phyloP scores from a whole-genome alignment of 1,140 invertebrate genomes.

The Neodiprion pinetum region DNA sequence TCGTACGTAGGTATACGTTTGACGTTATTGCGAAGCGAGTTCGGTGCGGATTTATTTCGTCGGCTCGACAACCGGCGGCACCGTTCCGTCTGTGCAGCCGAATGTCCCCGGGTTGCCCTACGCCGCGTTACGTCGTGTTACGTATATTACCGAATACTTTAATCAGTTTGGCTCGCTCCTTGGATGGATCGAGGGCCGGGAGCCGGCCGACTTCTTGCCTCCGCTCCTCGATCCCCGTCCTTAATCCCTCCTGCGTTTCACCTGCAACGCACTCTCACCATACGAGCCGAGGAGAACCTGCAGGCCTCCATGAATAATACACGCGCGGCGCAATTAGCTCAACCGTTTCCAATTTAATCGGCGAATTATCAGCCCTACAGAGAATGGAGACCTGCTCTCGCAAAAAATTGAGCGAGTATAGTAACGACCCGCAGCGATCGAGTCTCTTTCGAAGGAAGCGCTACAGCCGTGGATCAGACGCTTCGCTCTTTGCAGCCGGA shows the following conservation, averaged over 20 bases:
- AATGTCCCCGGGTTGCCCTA: not conserved
- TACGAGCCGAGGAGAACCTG: not conserved
- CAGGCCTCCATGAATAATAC: conserved; percentile 55
- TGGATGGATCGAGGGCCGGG: not conserved
- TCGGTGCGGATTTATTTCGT: not conserved
- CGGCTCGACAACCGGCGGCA: not conserved
- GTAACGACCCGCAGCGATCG: not conserved
- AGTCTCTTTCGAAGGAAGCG: not conserved
- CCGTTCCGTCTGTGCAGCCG: not conserved
- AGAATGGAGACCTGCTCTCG: conserved; percentile 37
- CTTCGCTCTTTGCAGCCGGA: not conserved
- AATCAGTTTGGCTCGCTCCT: conserved; percentile 5
- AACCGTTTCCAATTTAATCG: conserved; percentile 60
- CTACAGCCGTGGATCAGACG: not conserved
- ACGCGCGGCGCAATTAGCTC: conserved; percentile 57
- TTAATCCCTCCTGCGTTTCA: not conserved
- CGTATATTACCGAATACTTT: conserved; percentile 3
- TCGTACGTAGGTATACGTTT: not conserved
- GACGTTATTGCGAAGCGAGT: not conserved
- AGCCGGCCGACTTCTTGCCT: not conserved
- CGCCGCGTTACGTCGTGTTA: not conserved
- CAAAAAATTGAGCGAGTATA: not conserved
- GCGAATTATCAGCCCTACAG: conserved; percentile 60
- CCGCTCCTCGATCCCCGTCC: not conserved
- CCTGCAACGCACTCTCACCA: no score